phyloP scores from a whole-genome alignment of 2,797 vertebrate species.

The Epinephelus coioides region DNA sequence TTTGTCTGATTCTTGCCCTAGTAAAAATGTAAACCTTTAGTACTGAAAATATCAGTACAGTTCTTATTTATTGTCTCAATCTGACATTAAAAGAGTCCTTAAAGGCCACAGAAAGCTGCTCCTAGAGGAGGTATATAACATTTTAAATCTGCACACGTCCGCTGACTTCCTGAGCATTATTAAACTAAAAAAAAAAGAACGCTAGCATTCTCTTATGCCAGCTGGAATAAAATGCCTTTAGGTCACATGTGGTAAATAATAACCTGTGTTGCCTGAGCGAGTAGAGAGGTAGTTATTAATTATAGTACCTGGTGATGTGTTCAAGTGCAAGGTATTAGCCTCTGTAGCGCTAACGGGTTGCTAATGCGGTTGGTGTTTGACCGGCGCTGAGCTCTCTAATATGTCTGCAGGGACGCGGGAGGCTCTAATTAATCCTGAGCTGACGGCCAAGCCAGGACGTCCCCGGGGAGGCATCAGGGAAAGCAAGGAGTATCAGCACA shows the following conservation, averaged over 20 bases:
- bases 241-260: conserved; percentile 65
- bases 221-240: conserved; percentile 61
- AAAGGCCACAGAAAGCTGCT: background rate
- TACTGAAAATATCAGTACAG: background rate
- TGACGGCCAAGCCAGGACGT: conserved; percentile 79
- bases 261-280: conserved; percentile 43
- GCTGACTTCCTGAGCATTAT: conserved; percentile 23
- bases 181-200: background rate
- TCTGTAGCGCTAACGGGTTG: conserved; percentile 76
- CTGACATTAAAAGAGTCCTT: conserved; percentile 4
- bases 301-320: conserved; percentile 74
- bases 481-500: conserved; percentile 75
- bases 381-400: conserved; percentile 86
- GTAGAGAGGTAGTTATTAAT: conserved; percentile 76
- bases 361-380: conserved; percentile 85
- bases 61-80: background rate
- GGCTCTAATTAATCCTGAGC: conserved; percentile 88
- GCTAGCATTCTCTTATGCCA: conserved; percentile 6
- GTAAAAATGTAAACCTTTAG: no score
- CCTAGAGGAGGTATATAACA: background rate
- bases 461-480: conserved; percentile 76
- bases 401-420: conserved; percentile 81
- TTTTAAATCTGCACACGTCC: conserved; percentile 18
- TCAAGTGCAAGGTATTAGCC: conserved; percentile 76
- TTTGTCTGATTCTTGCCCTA: no score